phyloP scores from a whole-genome alignment of 2,888 invertebrate species.

The Atethmia centrago region DNA sequence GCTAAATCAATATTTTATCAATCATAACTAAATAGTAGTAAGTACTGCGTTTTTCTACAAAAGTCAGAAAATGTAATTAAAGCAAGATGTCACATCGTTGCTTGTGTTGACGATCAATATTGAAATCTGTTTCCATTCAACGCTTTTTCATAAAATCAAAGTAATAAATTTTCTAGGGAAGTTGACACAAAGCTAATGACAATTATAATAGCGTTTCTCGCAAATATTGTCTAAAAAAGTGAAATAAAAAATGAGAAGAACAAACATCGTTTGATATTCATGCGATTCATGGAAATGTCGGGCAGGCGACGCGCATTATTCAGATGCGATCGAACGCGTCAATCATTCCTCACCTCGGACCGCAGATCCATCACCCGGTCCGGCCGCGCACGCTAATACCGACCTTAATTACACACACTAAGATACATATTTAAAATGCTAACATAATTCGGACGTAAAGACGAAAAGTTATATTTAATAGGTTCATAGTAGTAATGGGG shows the following conservation, averaged over 20 bases:
- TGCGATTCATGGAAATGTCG: conserved; percentile 80
- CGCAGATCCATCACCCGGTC: conserved; percentile 58
- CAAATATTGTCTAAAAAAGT: conserved; percentile 59
- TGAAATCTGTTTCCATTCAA: conserved; percentile 5
- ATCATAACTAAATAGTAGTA: background rate
- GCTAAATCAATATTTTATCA: background rate
- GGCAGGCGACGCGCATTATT: conserved; percentile 72
- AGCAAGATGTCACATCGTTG: background rate
- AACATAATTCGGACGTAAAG: conserved; percentile 62
- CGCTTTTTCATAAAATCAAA: conserved; percentile 14
- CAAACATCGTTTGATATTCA: conserved; percentile 79
- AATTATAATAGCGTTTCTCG: conserved; percentile 69
- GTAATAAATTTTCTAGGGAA: conserved; percentile 32
- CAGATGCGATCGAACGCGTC: conserved; percentile 77
- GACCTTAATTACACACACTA: conserved; percentile 58
- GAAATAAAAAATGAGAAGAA: conserved; percentile 67
- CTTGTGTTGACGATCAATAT: conserved; percentile 4
- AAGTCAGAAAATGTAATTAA: background rate
- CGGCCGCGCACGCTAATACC: conserved; percentile 46
- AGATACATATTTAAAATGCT: conserved; percentile 60
- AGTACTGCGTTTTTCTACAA: background rate
- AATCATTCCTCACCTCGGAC: conserved; percentile 77
- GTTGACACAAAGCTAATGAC: conserved; percentile 65
- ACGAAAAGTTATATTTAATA: conserved; percentile 78
- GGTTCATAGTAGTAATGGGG: conserved; percentile 83